A percentile compares a stretch with the other conserved stretches of the same genome.
These are phyloP conservation scores for Drosophila mulleri DNA, from an alignment of 2,888 invertebrate genomes.

Conservation along the genomic window DNA sequence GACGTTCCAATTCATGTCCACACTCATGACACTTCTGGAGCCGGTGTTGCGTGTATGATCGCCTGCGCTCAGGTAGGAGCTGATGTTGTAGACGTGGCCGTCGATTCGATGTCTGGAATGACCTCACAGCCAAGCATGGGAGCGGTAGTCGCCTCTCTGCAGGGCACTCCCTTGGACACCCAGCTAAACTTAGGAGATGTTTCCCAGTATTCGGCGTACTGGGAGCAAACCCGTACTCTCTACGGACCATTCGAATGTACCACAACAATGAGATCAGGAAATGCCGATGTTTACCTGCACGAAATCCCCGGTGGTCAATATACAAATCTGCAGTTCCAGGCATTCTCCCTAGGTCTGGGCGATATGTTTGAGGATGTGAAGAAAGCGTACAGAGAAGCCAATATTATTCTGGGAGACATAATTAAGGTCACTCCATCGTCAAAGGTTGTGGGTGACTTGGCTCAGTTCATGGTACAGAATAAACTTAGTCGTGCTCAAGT, in stretches of 20 bases:
- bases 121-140: slow-evolving; percentile 99
- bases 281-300: slow-evolving; percentile 98
- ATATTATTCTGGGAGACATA: slow-evolving; percentile 95
- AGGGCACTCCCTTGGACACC: slow-evolving; percentile 86
- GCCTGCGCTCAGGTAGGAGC: slow-evolving; percentile 97
- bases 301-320: slow-evolving; percentile 99
- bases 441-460: slow-evolving; percentile 99
- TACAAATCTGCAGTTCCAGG: slow-evolving; percentile 99
- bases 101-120: slow-evolving; percentile 99
- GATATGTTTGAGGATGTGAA: slow-evolving; percentile 99
- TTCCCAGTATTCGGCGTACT: slow-evolving; percentile 98
- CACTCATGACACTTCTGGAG: slow-evolving; percentile 99
- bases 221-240: slow-evolving; percentile 98
- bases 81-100: slow-evolving; percentile 98
- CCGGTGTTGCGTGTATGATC: slow-evolving; percentile 97
- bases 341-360: slow-evolving; percentile 97
- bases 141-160: slow-evolving; percentile 96
- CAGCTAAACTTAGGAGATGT: slow-evolving; percentile 91
- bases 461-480: slow-evolving; percentile 99
- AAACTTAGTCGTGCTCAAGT: slow-evolving; percentile 94
- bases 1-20: slow-evolving; percentile 99
- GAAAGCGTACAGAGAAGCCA: slow-evolving; percentile 97
- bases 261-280: slow-evolving; percentile 99
- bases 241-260: slow-evolving; percentile 99
- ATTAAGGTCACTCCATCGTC: slow-evolving; percentile 99